Percentiles rank a stretch among this genome's conserved stretches.
These are phyloP conservation scores for Carlito syrichta DNA, from an alignment of 2,113 vertebrate species.

Conservation along the genomic window DNA sequence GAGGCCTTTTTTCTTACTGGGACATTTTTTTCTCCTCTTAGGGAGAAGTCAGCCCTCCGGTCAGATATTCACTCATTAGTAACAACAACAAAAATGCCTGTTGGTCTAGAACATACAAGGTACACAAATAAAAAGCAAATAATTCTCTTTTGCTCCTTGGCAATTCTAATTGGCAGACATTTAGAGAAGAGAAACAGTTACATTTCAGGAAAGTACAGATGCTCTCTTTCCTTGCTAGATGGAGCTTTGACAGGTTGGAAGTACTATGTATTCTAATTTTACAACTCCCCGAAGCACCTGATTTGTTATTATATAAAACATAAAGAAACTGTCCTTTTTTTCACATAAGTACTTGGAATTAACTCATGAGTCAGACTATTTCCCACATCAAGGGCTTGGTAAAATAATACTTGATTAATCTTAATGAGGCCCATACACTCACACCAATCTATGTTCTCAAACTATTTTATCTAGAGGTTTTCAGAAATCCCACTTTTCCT, in stretches of 20 bases:
- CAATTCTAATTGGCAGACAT: not conserved
- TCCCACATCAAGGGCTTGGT: not conserved
- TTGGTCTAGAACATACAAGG: not conserved
- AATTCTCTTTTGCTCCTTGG: not conserved
- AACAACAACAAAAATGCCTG: not conserved
- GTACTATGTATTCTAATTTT: constrained; percentile 8
- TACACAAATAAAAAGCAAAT: not conserved
- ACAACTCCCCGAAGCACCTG: not conserved
- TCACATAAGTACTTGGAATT: not conserved
- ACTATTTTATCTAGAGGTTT: not conserved
- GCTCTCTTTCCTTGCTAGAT: not conserved
- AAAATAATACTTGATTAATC: constrained; percentile 22
- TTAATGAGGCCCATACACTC: not conserved
- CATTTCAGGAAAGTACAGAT: not conserved
- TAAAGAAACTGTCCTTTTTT: not conserved
- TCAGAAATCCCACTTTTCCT: not conserved
- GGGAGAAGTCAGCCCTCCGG: not conserved
- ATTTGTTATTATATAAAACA: not conserved
- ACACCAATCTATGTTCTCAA: not conserved
- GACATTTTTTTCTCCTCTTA: not conserved
- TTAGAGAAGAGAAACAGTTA: not conserved
- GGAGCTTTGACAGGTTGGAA: not conserved
- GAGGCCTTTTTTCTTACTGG: constrained; percentile 19
- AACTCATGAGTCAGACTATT: not conserved
- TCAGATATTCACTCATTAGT: not conserved